These are phyloP conservation scores for Oryctolagus cuniculus DNA, from an alignment of 2,113 vertebrate genomes.

Conservation along the genomic window mOryCun1.1 NC_091433.1:167469501-167470000, in stretches of 20 bases:
- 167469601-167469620: constrained; percentile 39
- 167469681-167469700: background rate
- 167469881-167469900: background rate
- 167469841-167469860: background rate
- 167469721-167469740: background rate
- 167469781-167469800: background rate
- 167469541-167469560: background rate
- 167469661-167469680: background rate
- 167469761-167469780: background rate
- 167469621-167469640: background rate
- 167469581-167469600: background rate
- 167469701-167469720: constrained; percentile 20
- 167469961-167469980: constrained; percentile 4
- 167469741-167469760: background rate
- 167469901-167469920: background rate
- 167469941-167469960: background rate
- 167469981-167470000: background rate
- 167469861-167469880: background rate
- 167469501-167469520: background rate
- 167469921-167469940: background rate
- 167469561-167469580: background rate
- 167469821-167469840: background rate
- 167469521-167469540: background rate
- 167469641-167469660: background rate
- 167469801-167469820: no score